Evolutionary conservation across 2,797 vertebrate species (phyloP), one percentile per base, ranked within the genome.

Genomic region (Emydoidea blandingii): DNA sequence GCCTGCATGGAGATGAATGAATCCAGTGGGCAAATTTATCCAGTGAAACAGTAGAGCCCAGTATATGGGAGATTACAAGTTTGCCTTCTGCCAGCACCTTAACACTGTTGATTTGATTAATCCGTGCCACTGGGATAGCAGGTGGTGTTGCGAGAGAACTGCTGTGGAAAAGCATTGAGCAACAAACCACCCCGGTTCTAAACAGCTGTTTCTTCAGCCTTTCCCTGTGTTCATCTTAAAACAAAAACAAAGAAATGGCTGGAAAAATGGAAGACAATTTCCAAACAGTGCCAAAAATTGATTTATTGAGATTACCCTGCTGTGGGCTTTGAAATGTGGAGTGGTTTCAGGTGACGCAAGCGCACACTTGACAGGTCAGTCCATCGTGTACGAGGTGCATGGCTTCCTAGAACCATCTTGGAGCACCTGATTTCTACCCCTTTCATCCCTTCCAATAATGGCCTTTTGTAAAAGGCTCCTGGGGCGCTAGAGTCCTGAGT

Each of bases 71-170:
- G 52, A 3, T 49, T 47, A 41, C 5, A 65, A 31, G 37, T 49
- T 27, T 81, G 27, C 49, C 29, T 19, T 76, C 47, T 29, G 57
- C 27, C 72, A 72, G 37, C 27, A 47, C 0, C 0, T n/a, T 2
- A 18, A 19, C 27, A 15, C 52, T 76, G 52, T 29, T 41, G 62
- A 16, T 15, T 44, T 54, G 9, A 37, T 37, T 49, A 8, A 3
- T 62, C 18, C 1, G 4, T 5, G 10, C 27, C 50, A 3, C 50
- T 2, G 49, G 31, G 0, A 0, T 50, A 1, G 15, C 1, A n/a
- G 50, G 52, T 4, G 2, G 1, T 5, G 8, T 4, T 49, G 56
- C 25, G 9, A 49, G 65, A 72, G 29, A 31, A 12, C 19, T 0
- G 3, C 44, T 10, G 9, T 18, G 8, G 2, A 21, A n/a, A 27